A percentile compares a stretch with the other conserved stretches of the same genome.
These are phyloP conservation scores for Phylloscopus collybita DNA, from an alignment of 2,797 vertebrate genomes.

Conservation along the genomic window DNA sequence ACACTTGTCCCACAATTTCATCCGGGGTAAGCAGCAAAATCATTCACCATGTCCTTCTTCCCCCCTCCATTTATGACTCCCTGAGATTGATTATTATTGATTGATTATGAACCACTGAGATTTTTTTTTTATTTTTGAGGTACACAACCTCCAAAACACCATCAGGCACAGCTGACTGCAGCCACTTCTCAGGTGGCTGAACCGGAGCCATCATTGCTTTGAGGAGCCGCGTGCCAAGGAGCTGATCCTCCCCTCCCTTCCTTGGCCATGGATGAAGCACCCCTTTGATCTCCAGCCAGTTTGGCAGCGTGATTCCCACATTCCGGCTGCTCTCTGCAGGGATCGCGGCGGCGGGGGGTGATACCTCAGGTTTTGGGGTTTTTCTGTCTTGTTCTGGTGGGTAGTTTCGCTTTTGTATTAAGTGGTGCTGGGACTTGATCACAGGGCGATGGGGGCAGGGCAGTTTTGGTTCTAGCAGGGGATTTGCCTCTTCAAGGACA, in stretches of 20 bases:
- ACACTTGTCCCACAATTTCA: fast-evolving
- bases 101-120: not conserved
- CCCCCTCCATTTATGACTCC: not conserved
- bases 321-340: not conserved
- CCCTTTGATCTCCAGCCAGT: conserved; percentile 10
- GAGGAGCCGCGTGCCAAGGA: not conserved
- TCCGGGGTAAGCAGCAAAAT: fast-evolving
- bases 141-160: not conserved
- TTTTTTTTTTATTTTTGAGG: not conserved
- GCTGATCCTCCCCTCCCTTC: not conserved
- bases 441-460: no score
- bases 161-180: not conserved
- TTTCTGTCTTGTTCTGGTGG: no score
- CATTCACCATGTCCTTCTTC: not conserved
- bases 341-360: not conserved
- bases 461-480: no score
- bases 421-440: no score
- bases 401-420: no score
- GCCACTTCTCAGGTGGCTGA: not conserved
- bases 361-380: no score
- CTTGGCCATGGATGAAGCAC: not conserved
- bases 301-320: not conserved
- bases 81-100: no score
- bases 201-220: fast-evolving
- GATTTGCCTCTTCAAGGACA: no score